Base-by-base conservation (phyloP, 2,888 invertebrate species). In the Epistrophe eligans region DNA sequence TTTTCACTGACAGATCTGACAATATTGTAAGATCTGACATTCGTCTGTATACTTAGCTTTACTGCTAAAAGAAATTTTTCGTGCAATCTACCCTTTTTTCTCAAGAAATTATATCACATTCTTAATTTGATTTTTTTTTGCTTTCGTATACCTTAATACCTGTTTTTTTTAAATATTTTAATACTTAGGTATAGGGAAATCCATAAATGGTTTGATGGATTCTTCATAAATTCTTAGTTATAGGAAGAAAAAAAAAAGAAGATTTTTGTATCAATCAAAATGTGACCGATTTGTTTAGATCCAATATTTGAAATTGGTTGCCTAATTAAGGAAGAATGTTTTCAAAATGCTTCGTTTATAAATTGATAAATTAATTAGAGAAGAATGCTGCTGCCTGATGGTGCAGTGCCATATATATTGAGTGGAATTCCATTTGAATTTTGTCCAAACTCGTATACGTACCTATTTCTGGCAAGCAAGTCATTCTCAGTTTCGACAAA, bases 361-460 rank as follows among this genome's bases (percentile, higher is more conserved):
- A 24, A 28, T 24, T 28, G 55, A 55, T n/a, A n/a, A 79, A 48
- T 64, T 76, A 67, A 84, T 80, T 80, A 76, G 11, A 15, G 4
- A 72, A 52, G 40, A 76, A 76, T 84, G 71, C n/a, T 84, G 71
- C n/a, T 50, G 48, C 45, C 45, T n/a, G 70, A 15, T 43, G 32
- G 24, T 24, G 3, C 24, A 24, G 24, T 24, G 24, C 64, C 15
- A 66, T 6, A n/a, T 6, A n/a, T 24, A 24, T 6, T 13, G 52
- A 55, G 57, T 35, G 45, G 48, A 17, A 48, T 48, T 48, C 17
- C 9, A 17, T 48, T 17, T 17, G 48, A 48, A 48, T 10, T 45
- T 45, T 17, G 17, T 48, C 50, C 50, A 19, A 0, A 17, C 6
- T 3, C 2, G 5, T 5, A 4, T 15, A 6, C 0, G 2, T 45